phyloP scores from a whole-genome alignment of 2,113 vertebrate species.

The Sitta europaea region DNA sequence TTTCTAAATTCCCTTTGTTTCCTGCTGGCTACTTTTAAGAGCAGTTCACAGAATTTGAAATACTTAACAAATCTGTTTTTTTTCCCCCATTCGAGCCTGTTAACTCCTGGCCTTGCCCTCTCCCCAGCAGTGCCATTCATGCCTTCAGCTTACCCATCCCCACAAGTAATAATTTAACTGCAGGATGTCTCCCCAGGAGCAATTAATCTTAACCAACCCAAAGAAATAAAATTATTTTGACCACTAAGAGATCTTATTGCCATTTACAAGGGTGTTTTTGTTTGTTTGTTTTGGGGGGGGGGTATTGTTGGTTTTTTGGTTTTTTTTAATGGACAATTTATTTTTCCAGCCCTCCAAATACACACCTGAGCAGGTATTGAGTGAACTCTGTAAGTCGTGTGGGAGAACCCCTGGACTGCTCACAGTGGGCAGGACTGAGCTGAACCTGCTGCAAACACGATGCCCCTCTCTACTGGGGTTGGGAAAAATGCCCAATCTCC shows the following conservation, averaged over 20 bases:
- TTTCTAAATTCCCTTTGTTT: background rate
- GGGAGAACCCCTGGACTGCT: background rate
- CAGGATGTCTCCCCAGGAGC: background rate
- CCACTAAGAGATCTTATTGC: background rate
- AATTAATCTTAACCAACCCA: background rate
- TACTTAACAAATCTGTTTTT: background rate
- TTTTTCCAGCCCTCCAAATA: background rate
- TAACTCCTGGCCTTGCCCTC: background rate
- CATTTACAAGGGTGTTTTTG: background rate
- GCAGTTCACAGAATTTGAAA: background rate
- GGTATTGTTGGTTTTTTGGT: background rate
- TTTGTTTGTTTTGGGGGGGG: background rate
- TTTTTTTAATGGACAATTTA: background rate
- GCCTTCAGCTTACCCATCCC: background rate
- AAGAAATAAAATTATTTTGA: background rate
- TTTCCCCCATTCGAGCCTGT: background rate
- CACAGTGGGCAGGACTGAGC: background rate
- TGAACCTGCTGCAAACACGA: background rate
- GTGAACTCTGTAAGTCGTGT: fast-evolving
- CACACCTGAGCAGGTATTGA: background rate
- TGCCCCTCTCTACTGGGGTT: background rate
- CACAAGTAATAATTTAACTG: background rate
- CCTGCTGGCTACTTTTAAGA: background rate
- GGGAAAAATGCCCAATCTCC: background rate
- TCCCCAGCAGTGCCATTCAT: background rate